A percentile compares a stretch with the other conserved stretches of the same genome.
Evolutionary conservation across 2,113 vertebrate species (phyloP).

Genomic region (Turdus rufiventris): DNA sequence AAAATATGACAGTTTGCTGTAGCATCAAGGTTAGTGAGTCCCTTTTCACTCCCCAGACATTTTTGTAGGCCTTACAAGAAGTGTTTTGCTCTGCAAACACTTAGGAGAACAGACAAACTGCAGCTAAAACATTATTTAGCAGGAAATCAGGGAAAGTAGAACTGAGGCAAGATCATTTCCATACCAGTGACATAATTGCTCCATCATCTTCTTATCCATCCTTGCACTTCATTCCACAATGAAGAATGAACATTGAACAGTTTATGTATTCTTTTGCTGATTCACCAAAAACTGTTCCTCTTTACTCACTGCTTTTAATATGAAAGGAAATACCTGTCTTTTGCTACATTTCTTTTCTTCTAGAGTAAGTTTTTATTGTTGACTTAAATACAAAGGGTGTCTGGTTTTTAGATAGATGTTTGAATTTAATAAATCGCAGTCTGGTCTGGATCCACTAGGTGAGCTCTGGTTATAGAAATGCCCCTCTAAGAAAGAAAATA

Average conservation of each 20-base stretch:
- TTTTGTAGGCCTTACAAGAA: background rate
- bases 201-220: background rate
- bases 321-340: background rate
- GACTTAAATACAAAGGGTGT: background rate
- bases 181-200: background rate
- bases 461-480: background rate
- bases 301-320: background rate
- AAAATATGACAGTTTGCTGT: background rate
- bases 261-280: background rate
- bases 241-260: background rate
- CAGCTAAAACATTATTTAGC: background rate
- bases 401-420: background rate
- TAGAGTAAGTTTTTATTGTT: background rate
- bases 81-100: background rate
- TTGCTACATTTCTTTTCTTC: background rate
- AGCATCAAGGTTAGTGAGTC: background rate
- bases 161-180: background rate
- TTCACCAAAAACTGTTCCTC: background rate
- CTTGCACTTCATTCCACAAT: background rate
- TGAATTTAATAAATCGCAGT: background rate
- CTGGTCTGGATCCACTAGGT: background rate
- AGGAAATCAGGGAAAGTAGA: background rate
- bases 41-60: background rate
- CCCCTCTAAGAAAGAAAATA: background rate
- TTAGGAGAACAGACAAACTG: background rate